Percentiles rank a stretch among this genome's conserved stretches.
Evolutionary conservation across 92 coral and sea anemone species (phyloP).

Genomic region (Blastomussa wellsi): DNA sequence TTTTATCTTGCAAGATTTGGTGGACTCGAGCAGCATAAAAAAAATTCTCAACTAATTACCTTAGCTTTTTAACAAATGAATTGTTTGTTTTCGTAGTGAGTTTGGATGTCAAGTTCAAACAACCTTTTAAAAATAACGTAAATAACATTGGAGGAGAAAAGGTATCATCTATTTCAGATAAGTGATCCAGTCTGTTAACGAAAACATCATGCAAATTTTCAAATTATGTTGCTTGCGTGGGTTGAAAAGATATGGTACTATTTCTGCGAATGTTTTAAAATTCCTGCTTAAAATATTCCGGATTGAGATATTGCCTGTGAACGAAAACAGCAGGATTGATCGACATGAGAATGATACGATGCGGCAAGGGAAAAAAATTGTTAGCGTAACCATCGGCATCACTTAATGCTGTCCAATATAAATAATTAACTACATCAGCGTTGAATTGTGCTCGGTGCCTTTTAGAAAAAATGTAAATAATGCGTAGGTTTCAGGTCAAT

Average conservation of each 20-base stretch:
- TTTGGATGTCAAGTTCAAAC: not conserved
- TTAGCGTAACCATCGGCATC: not conserved
- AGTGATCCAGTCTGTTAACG: not conserved
- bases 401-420: not conserved
- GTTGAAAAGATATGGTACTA: not conserved
- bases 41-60: no score
- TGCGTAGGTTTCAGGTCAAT: not conserved
- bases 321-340: not conserved
- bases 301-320: not conserved
- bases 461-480: not conserved
- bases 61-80: not conserved
- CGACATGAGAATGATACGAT: not conserved
- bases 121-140: not conserved
- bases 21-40: no score
- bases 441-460: not conserved
- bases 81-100: not conserved
- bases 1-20: no score
- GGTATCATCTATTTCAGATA: not conserved
- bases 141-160: not conserved
- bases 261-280: no score
- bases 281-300: not conserved
- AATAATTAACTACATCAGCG: not conserved
- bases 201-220: no score
- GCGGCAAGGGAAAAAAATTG: not conserved
- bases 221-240: not conserved